phyloP scores from a whole-genome alignment of 2,797 vertebrate genomes.

The Microhierax caerulescens region DNA sequence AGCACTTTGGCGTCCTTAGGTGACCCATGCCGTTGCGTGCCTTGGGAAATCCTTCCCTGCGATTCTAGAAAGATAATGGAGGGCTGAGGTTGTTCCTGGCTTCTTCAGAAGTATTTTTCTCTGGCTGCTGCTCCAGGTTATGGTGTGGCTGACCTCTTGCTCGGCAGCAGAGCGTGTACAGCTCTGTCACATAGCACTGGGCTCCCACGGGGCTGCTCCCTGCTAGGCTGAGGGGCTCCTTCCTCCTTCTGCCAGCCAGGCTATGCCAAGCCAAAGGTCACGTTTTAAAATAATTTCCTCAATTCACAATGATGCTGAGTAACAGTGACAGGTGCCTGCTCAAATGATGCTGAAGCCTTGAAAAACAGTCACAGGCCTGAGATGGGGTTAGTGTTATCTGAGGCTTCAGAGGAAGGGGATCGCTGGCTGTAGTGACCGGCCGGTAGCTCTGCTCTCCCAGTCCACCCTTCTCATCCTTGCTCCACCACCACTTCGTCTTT shows the following conservation, averaged over 20 bases:
- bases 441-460: not conserved
- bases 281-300: not conserved
- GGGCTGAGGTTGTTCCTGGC: not conserved
- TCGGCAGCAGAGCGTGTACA: not conserved
- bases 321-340: slow-evolving; percentile 26
- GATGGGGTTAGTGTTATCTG: not conserved
- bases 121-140: not conserved
- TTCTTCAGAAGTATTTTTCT: not conserved
- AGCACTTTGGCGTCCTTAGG: not conserved
- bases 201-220: not conserved
- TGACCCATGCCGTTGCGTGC: rapidly evolving
- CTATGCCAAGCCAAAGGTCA: slow-evolving; percentile 3
- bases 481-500: not conserved
- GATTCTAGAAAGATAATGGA: not conserved
- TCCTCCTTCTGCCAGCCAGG: not conserved
- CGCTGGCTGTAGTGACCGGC: not conserved
- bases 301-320: not conserved
- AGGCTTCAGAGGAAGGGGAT: not conserved
- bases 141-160: not conserved
- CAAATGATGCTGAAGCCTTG: slow-evolving; percentile 12
- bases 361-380: not conserved
- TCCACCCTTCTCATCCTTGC: not conserved
- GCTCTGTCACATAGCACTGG: rapidly evolving
- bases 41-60: not conserved
- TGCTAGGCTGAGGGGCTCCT: not conserved